phyloP scores from a whole-genome alignment of 2,113 vertebrate species.

The Serilophus lunatus region DNA sequence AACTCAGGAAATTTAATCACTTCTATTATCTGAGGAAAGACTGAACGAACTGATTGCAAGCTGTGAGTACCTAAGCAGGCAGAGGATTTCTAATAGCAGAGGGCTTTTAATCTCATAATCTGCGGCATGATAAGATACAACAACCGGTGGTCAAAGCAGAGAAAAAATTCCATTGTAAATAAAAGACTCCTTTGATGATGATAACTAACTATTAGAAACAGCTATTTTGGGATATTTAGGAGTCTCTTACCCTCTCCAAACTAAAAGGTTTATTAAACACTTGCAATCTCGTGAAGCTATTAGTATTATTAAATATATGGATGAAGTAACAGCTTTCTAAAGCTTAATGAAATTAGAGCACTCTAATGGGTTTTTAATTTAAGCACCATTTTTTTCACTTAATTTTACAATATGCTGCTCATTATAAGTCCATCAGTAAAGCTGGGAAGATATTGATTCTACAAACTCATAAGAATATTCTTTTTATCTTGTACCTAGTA shows the following conservation, averaged over 20 bases:
- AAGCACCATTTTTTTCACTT: neutral
- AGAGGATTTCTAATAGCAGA: neutral
- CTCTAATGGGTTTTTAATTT: constrained; percentile 22
- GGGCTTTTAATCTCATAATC: neutral
- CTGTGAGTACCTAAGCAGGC: neutral
- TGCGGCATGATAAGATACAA: neutral
- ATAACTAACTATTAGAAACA: neutral
- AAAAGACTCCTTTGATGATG: neutral
- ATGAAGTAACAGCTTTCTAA: neutral
- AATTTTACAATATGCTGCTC: neutral
- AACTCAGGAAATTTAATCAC: neutral
- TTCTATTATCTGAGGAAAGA: neutral
- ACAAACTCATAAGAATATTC: neutral
- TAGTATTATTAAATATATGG: neutral
- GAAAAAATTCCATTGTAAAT: neutral
- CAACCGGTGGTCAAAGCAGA: neutral
- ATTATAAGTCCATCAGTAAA: neutral
- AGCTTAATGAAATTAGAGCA: neutral
- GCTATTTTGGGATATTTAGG: neutral
- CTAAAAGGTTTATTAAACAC: neutral
- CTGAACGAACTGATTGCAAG: neutral
- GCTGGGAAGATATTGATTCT: neutral
- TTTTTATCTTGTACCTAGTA: neutral
- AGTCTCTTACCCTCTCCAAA: neutral
- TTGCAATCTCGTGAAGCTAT: neutral